Evolutionary conservation across 2,113 vertebrate species (phyloP), one percentile per base, ranked within the genome.

Genomic region (Tauraco erythrolophus): DNA sequence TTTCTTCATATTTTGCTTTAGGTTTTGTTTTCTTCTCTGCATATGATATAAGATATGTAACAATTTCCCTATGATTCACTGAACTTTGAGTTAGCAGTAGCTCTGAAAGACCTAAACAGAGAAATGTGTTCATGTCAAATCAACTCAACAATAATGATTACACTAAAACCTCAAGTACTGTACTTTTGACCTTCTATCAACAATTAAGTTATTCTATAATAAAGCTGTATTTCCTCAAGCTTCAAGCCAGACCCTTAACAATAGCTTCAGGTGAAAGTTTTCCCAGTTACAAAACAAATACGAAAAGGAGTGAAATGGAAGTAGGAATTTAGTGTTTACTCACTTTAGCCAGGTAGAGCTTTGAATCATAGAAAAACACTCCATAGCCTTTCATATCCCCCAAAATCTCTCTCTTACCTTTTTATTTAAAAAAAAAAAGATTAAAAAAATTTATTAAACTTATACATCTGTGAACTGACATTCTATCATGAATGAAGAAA

Each of bases 141-240:
- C 53, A 96, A 60, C 25, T 91, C 77, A 84, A 17, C 41, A 90
- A 75, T 82, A 88, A 76, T 39, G 31, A 80, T 54, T 72, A 66
- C 62, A 88, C 33, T 6, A 85, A 71, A 78, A 71, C 37, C 22
- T 65, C 31, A 72, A 19, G 24, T 78, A 33, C 21, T 70, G 30
- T 46, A 37, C 39, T 71, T 62, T 48, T 92, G 62, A 84, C 41
- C 30, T 78, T 69, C 39, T 57, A 62, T 43, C 60, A 70, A 81
- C 70, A 89, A 68, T 71, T 51, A 35, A 66, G 51, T 19, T 39
- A 48, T 85, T 22, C 58, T 91, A 56, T 62, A 22, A 78, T 96
- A 84, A 37, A 94, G 35, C 19, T 70, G 23, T 19, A 65, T 91
- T 95, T 97, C 84, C 41, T 94, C 74, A 91, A 88, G 62, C 24